phyloP scores from a whole-genome alignment of 2,888 invertebrate genomes.

The Ceramica pisi region DNA sequence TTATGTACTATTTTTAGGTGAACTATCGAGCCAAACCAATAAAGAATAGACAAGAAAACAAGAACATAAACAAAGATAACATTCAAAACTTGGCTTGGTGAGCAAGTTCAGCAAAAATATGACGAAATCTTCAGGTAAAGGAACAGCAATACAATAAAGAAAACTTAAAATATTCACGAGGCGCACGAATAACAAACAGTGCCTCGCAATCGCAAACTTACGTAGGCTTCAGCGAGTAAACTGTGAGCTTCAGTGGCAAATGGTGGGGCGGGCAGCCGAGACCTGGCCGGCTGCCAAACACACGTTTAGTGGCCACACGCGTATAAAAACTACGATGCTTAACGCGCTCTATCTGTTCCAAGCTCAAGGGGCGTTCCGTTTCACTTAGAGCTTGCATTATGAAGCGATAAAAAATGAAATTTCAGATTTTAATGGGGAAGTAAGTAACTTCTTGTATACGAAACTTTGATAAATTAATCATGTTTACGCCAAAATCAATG shows the following conservation, averaged over 20 bases:
- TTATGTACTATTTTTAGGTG: neutral
- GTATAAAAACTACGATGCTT: conserved; percentile 71
- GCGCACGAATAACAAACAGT: conserved; percentile 67
- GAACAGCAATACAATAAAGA: conserved; percentile 66
- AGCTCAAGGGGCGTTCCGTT: conserved; percentile 21
- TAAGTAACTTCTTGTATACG: neutral
- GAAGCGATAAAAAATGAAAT: neutral
- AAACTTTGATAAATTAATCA: neutral
- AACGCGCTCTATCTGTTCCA: conserved; percentile 64
- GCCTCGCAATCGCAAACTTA: conserved; percentile 65
- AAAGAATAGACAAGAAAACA: conserved; percentile 49
- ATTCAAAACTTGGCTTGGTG: conserved; percentile 49
- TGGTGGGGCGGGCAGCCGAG: conserved; percentile 61
- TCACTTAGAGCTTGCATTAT: conserved; percentile 23
- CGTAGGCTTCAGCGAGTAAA: conserved; percentile 69
- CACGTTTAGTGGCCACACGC: conserved; percentile 74
- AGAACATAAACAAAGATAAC: conserved; percentile 54
- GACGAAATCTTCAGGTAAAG: conserved; percentile 65
- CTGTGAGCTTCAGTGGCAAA: conserved; percentile 72
- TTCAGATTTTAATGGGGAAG: neutral
- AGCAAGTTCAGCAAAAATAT: conserved; percentile 54
- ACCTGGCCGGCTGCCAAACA: conserved; percentile 77
- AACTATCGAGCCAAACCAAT: conserved; percentile 24
- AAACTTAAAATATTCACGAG: conserved; percentile 65
- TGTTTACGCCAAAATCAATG: neutral